Conservation (phyloP, 2,113 vertebrate species). For the Gopherus flavomarginatus region DNA sequence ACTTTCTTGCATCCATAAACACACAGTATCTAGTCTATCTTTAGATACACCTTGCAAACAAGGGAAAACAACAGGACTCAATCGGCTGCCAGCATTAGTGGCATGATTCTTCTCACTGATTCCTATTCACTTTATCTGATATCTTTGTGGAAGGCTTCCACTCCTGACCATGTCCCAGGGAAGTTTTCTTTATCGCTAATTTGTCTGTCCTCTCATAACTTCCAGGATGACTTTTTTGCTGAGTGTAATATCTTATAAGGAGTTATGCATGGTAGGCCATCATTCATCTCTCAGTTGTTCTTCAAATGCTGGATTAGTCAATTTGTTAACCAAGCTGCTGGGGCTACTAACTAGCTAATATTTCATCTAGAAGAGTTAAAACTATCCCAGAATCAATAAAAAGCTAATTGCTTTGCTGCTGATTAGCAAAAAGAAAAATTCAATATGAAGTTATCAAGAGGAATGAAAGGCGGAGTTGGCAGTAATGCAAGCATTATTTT, state of each 20-base stretch:
- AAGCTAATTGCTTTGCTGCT: not conserved
- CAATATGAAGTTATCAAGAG: not conserved
- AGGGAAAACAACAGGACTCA: constrained; percentile 34
- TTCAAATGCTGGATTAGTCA: not conserved
- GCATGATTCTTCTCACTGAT: constrained; percentile 41
- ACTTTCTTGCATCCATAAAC: constrained; percentile 59
- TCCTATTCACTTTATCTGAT: constrained; percentile 48
- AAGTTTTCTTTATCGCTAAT: constrained; percentile 48
- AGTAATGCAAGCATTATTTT: not conserved
- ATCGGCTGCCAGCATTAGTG: constrained; percentile 39
- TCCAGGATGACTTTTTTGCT: constrained; percentile 57
- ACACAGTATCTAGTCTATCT: constrained; percentile 42
- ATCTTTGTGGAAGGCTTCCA: constrained; percentile 58
- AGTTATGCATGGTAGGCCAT: not conserved
- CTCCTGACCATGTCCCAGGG: constrained; percentile 59
- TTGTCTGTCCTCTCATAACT: constrained; percentile 38
- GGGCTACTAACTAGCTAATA: constrained; percentile 19
- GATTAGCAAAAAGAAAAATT: not conserved
- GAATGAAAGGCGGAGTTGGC: not conserved
- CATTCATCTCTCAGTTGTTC: constrained; percentile 45
- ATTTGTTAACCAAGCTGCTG: constrained; percentile 22
- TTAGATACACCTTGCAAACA: constrained; percentile 8
- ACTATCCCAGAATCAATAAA: constrained; percentile 5
- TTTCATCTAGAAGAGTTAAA: constrained; percentile 43
- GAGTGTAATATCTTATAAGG: not conserved